A percentile compares a stretch with the other conserved stretches of the same genome.
Conservation (phyloP, 37 sponge, comb jelly and placozoan genomes). For the Haliclona indistincta region DNA sequence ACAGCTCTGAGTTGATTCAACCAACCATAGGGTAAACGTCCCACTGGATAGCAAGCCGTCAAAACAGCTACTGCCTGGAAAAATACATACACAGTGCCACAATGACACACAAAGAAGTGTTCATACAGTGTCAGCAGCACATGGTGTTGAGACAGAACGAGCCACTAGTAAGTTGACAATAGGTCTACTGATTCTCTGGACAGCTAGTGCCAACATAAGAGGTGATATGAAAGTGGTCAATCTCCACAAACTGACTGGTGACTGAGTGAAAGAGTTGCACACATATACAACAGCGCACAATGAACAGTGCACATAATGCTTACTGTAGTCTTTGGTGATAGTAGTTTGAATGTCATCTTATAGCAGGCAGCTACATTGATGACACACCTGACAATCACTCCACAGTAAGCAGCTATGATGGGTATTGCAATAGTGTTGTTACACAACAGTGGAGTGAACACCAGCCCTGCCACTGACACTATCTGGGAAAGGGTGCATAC, state of each 20-base stretch:
- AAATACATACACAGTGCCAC: too few relatives aligned
- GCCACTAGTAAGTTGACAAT: constrained; percentile 59
- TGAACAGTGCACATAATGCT: too few relatives aligned
- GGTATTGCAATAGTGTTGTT: constrained; percentile 37
- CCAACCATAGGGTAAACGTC: constrained; percentile 66
- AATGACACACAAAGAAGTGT: too few relatives aligned
- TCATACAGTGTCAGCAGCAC: constrained; percentile 24
- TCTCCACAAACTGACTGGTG: constrained; percentile 16
- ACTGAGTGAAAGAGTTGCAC: too few relatives aligned
- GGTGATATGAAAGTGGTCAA: constrained; percentile 40
- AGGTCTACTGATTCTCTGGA: constrained; percentile 59
- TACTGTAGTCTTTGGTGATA: too few relatives aligned
- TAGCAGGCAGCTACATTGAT: constrained; percentile 27
- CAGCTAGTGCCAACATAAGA: constrained; percentile 36
- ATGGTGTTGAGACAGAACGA: constrained; percentile 2
- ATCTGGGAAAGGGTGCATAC: too few relatives aligned
- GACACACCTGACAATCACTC: constrained; percentile 29
- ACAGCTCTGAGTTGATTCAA: constrained; percentile 56
- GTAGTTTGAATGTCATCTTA: too few relatives aligned
- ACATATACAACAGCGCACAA: too few relatives aligned
- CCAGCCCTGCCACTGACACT: constrained; percentile 33
- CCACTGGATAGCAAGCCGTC: constrained; percentile 55
- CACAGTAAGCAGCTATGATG: constrained; percentile 47
- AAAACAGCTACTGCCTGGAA: constrained; percentile 52
- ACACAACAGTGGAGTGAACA: constrained; percentile 62